Base-by-base conservation (phyloP, 2,113 vertebrate genomes). In the Saguinus imperator region DNA sequence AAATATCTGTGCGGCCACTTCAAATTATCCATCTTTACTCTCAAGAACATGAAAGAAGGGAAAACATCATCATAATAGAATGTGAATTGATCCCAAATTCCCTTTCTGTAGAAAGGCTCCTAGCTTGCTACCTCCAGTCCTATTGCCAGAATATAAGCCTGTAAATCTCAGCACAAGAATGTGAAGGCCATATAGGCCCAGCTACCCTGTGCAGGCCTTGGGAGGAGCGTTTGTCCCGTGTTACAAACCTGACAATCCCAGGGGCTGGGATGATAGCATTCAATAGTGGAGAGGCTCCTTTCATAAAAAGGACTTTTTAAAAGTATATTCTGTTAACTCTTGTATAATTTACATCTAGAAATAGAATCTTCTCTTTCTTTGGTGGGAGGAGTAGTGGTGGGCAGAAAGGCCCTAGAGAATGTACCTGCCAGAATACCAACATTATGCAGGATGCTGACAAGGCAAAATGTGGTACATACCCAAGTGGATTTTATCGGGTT, bases 381-480 rank as follows among this genome's bases (percentile, higher is more conserved):
- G 72, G 8, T 73, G 27, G 37, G 32, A 77, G 29, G 50, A 11
- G 29, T n/a, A 75, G 8, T 77, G 20, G 43, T 76, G 64, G 73
- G 32, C 18, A 83, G 35, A 70, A 84, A 88, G 29, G 40, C 35
- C 37, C 50, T 94, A 80, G 37, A 80, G 72, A 77, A 92, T 32
- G 12, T 73, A 97, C 50, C 61, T 97, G 83, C 66, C 27, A 4
- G 25, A 86, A 86, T 83, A 66, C 79, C 25, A 76, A 25, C 18
- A 58, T 92, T 76, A 93, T 87, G 64, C 84, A 94, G 80, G 95
- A 90, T n/a, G 91, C 94, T 97, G 94, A 97, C 91, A 84, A 93
- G 70, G 64, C 83, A 96, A 96, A 97, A 95, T 90, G 32, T 68
- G 29, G 66, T 68, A 14, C 32, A 95, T 90, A 94, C 57, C 84